Base-by-base conservation (phyloP, 2,797 vertebrate genomes). In the Poeciliopsis turneri region DNA sequence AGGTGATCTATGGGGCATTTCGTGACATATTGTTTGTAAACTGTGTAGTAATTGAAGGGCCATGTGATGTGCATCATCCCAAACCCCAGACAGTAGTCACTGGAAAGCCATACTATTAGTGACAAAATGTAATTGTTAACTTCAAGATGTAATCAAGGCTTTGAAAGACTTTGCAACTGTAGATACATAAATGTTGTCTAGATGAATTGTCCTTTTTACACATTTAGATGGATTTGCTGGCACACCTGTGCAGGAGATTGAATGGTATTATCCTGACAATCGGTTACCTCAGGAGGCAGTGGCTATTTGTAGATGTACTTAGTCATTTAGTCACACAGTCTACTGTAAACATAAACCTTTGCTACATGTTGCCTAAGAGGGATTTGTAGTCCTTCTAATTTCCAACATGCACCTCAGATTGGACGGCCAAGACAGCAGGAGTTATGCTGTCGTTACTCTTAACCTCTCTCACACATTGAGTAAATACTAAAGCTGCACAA, bases 271-370 rank as follows among this genome's bases (percentile, higher is more conserved):
- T 92, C 87, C 84, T 84, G 72, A 82, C 80, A 72, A 70, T 61
- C 71, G 5, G 18, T 91, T 83, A 86, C 79, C 55, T 92, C 81
- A 86, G 64, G 53, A 71, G 75, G 81, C 73, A 74, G 78, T 20
- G 49, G 84, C 85, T 95, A 94, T 94, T 94, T 94, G 89, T 90
- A 85, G 90, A 72, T 74, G 75, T 84, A 80, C 89, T 92, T 92
- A 81, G 74, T 80, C 57, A 88, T 90, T 94, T 81, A 75, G 84
- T 83, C 57, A 75, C 84, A 45, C 83, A 15, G 55, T 75, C 78
- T 75, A n/a, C 84, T 83, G 55, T 87, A 82, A 86, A 87, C 71
- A 81, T 84, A 81, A 89, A 87, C 87, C 85, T 82, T 80, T 88
- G 86, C 82, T 87, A 82, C 79, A 78, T 82, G 86, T 82, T 87